Conservation (phyloP, 2,113 vertebrate species). For the Aramus guarauna region DNA sequence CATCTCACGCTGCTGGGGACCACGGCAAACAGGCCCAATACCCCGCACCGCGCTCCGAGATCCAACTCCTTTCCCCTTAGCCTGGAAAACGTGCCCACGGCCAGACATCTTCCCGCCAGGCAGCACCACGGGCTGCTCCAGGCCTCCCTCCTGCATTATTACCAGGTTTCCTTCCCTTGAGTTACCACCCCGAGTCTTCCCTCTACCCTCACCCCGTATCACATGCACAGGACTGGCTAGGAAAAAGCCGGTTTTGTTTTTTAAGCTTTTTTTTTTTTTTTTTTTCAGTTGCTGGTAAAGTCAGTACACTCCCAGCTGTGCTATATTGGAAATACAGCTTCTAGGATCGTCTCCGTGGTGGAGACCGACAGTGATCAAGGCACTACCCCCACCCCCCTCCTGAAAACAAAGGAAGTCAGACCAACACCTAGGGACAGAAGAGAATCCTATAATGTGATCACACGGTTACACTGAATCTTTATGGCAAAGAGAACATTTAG, state of each 20-base stretch:
- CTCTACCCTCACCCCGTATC: background rate
- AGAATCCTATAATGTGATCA: conserved; percentile 74
- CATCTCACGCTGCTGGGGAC: background rate
- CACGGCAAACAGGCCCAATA: accelerated
- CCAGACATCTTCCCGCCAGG: background rate
- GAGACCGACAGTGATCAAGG: conserved; percentile 67
- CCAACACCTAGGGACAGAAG: conserved; percentile 70
- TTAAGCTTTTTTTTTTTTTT: background rate
- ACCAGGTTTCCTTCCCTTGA: background rate
- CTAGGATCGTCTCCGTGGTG: conserved; percentile 1
- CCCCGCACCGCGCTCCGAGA: accelerated
- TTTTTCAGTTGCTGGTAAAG: conserved; percentile 52
- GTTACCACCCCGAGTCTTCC: background rate
- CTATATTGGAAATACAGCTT: conserved; percentile 63
- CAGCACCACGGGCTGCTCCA: background rate
- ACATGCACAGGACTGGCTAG: conserved; percentile 61
- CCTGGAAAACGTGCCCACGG: background rate
- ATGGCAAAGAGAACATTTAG: conserved; percentile 81
- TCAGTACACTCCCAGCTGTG: conserved; percentile 64
- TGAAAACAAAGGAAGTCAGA: conserved; percentile 62
- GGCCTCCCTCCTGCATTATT: background rate
- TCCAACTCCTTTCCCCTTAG: background rate
- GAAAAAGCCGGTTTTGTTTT: conserved; percentile 11
- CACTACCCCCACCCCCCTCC: conserved; percentile 69
- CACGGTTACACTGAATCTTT: conserved; percentile 73